Base-by-base conservation (phyloP, 2,888 invertebrate genomes). In the Eupelmus urozonus region DNA sequence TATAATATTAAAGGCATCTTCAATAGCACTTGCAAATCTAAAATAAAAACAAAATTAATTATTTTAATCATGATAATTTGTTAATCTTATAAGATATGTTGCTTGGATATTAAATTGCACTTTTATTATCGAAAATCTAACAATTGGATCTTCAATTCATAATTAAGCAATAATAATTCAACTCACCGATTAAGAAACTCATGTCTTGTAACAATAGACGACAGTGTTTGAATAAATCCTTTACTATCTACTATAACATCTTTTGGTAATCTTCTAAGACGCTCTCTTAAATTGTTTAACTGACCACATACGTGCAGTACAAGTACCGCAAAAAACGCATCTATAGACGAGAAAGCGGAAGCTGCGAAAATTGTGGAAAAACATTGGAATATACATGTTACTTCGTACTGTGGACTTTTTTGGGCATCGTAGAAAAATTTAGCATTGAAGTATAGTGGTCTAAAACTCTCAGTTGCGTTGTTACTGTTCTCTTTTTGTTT, bases 1-100 rank as follows among this genome's bases (percentile, higher is more conserved):
- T 42, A 81, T 82, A 2, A 79, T 5, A 23, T 83, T 84, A 73
- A 86, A 85, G 0, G 82, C 73, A 20, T 83, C 76, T 49, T 83
- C 83, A 16, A 83, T 80, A 1, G 70, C 29, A 13, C 45, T 69
- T 4, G 81, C 80, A 42, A 80, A 82, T 60, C 83, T 83, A 2
- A 20, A 53, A 53, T 53, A 49, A 9, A 5, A 4, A 45, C 2
- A 45, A 40, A 9, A 45, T 45, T 45, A 13, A 45, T 45, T 45
- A 2, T 45, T 9, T 45, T 16, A 13, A 13, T n/a, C n/a, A 16
- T 13, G 13, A 45, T 13, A 7, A 13, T 45, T 45, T 9, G 2
- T 2, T 9, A 45, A 7, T 45, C 13, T 16, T 45, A 9, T 13
- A 45, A 34, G 9, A 34, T 5, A 5, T 5, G n/a, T 5, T 5